These are phyloP conservation scores for Cryptoblepharus egeriae DNA, from an alignment of 2,797 vertebrate genomes.

Conservation along the genomic window DNA sequence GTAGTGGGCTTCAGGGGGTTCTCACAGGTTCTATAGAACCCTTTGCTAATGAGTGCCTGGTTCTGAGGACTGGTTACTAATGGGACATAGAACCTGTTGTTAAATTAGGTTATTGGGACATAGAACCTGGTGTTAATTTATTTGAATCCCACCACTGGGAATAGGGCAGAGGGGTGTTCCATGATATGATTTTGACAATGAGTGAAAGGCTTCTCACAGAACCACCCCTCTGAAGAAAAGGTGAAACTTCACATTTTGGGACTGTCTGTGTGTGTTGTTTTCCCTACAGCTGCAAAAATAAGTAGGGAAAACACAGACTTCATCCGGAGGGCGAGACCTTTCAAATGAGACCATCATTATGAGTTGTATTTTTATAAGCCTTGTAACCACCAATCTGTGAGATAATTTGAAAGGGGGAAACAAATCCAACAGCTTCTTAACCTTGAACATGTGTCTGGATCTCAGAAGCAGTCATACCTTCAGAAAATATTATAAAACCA, in stretches of 20 bases:
- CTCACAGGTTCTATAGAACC: too few relatives aligned
- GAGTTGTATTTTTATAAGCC: background rate
- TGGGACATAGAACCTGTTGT: too few relatives aligned
- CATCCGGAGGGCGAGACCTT: background rate
- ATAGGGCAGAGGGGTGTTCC: background rate
- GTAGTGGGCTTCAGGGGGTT: too few relatives aligned
- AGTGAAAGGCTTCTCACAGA: background rate
- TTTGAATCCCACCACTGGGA: too few relatives aligned
- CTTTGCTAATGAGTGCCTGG: too few relatives aligned
- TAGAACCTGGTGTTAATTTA: too few relatives aligned
- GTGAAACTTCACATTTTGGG: background rate
- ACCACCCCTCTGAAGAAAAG: rapidly evolving
- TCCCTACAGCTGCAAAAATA: background rate
- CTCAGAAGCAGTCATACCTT: background rate
- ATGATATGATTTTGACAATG: background rate
- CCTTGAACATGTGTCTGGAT: background rate
- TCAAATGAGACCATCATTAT: background rate
- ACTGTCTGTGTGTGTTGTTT: background rate
- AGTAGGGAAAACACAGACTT: conserved; percentile 23
- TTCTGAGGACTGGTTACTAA: too few relatives aligned
- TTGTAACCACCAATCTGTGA: background rate
- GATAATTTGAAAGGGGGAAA: background rate
- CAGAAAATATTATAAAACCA: background rate
- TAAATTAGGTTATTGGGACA: too few relatives aligned
- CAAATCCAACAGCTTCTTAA: too few relatives aligned